Conservation (phyloP, 2,113 vertebrate genomes). For the Zosterops japonicus region DNA sequence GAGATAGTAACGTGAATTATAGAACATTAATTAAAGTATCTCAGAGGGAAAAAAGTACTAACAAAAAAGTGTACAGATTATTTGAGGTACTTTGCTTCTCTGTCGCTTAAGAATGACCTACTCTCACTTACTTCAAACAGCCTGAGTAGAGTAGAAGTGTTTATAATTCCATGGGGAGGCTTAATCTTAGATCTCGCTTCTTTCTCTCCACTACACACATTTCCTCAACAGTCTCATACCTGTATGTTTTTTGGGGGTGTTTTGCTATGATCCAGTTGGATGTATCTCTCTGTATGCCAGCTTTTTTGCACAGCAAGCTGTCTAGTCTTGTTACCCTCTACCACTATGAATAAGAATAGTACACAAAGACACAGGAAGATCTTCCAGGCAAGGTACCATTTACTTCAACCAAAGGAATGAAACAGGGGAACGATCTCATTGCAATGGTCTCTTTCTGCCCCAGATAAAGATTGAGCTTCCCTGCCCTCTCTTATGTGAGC, state of each 20-base stretch:
- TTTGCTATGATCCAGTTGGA: background rate
- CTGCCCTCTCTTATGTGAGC: background rate
- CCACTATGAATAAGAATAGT: background rate
- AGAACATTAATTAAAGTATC: background rate
- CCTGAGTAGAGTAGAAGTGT: background rate
- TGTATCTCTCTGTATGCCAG: background rate
- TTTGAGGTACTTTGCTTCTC: background rate
- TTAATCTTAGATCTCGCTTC: background rate
- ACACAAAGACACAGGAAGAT: background rate
- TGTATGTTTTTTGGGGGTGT: background rate
- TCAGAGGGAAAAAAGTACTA: background rate
- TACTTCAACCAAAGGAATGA: background rate
- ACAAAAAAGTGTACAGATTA: background rate
- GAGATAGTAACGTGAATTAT: background rate
- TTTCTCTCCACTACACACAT: background rate
- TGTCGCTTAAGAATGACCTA: background rate
- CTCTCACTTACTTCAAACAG: background rate
- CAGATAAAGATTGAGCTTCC: background rate
- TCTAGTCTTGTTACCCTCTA: background rate
- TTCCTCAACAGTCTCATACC: background rate
- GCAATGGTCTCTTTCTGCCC: background rate
- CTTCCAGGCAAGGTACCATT: background rate
- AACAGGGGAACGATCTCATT: background rate
- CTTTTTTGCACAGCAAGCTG: rapidly evolving
- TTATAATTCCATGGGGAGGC: background rate